Conservation (phyloP, 1,140 invertebrate genomes). For the Lamellibrachia luymesi region DNA sequence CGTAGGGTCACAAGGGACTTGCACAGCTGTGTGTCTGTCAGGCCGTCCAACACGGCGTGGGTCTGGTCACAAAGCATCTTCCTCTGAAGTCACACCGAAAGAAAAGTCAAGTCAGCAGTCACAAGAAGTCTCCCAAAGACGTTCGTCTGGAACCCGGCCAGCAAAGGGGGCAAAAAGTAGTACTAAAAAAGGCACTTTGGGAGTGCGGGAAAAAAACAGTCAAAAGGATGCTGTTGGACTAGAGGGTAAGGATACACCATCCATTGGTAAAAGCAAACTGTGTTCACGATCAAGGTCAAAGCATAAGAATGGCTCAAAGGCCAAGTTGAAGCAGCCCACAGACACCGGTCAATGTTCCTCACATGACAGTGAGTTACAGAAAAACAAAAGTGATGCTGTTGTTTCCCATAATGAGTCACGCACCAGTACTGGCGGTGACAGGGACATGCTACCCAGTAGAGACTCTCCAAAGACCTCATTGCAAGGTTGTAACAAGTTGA, state of each 20-base stretch:
- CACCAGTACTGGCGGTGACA: background rate
- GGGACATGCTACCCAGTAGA: no score
- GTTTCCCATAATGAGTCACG: background rate
- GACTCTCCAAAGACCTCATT: background rate
- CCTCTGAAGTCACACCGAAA: background rate
- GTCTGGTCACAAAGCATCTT: background rate
- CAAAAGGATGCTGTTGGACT: background rate
- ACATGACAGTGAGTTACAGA: no score
- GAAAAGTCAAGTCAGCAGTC: background rate
- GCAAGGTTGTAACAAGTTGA: background rate
- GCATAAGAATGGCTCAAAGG: background rate
- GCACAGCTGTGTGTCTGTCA: background rate
- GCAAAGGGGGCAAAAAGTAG: background rate
- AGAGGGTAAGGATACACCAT: background rate
- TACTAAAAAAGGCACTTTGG: background rate
- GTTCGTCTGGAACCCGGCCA: background rate
- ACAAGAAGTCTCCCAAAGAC: background rate
- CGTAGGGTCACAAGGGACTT: background rate
- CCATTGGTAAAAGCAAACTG: background rate
- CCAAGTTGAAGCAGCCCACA: background rate
- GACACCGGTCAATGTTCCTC: background rate
- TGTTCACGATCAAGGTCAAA: background rate
- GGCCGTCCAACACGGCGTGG: background rate
- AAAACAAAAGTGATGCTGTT: no score
- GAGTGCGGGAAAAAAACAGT: background rate